Evolutionary conservation across 1,140 invertebrate genomes (phyloP).

Genomic region (Artemia franciscana): DNA sequence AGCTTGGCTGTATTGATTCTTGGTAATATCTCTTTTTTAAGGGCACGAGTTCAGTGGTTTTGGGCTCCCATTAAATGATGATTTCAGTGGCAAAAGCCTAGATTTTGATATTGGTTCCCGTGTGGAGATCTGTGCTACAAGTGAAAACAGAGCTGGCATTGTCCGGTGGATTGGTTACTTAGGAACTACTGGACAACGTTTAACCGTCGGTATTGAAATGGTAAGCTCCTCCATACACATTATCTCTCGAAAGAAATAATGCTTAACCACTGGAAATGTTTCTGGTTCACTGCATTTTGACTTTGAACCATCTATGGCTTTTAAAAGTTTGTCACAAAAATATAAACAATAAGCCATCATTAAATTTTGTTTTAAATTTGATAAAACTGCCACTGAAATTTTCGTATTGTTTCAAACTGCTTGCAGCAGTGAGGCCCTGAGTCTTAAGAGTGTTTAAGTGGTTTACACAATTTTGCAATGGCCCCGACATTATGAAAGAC

Average conservation of each 20-base stretch:
- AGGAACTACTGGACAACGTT: conserved; percentile 21
- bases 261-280: conserved; percentile 48
- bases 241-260: conserved; percentile 36
- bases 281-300: conserved; percentile 41
- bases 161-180: conserved; percentile 61
- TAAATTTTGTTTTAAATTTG: conserved; percentile 24
- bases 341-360: conserved; percentile 54
- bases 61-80: background rate
- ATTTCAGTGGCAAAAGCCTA: background rate
- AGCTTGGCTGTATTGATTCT: too few relatives aligned
- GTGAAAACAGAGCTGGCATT: conserved; percentile 30
- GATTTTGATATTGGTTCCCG: conserved; percentile 44
- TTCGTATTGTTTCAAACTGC: too few relatives aligned
- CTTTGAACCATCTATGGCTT: conserved; percentile 39
- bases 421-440: too few relatives aligned
- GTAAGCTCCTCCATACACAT: conserved; percentile 19
- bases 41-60: too few relatives aligned
- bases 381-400: too few relatives aligned
- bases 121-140: conserved; percentile 38
- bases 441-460: too few relatives aligned
- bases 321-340: conserved; percentile 49
- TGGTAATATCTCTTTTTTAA: too few relatives aligned
- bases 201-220: conserved; percentile 41
- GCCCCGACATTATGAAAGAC: too few relatives aligned
- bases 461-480: too few relatives aligned